phyloP scores from a whole-genome alignment of 1,140 invertebrate genomes.

The Cotesia glomerata region DNA sequence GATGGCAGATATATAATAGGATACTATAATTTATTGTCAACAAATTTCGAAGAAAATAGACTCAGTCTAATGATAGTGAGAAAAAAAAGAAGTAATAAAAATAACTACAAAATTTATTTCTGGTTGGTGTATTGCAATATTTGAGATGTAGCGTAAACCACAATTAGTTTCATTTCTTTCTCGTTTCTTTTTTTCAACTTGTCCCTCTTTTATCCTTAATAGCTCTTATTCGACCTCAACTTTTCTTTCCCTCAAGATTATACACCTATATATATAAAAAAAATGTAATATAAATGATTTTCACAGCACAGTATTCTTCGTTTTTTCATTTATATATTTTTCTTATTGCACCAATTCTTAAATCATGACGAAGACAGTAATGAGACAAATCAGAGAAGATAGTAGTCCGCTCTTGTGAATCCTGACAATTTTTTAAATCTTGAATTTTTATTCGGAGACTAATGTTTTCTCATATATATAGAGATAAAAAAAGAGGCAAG shows the following conservation, averaged over 20 bases:
- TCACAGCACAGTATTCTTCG: too few relatives aligned
- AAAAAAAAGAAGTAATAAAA: neutral
- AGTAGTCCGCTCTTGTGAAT: neutral
- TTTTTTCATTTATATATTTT: conserved; percentile 28
- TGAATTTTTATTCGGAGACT: too few relatives aligned
- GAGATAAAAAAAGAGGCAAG: neutral
- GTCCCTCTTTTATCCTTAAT: conserved; percentile 1
- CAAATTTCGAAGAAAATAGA: neutral
- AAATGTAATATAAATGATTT: conserved; percentile 17
- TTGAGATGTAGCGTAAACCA: conserved; percentile 35
- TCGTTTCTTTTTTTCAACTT: neutral
- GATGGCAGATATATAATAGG: neutral
- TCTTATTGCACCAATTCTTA: neutral
- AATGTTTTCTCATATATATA: neutral
- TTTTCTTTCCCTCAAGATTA: conserved; percentile 1
- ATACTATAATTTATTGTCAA: neutral
- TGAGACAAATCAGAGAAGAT: conserved; percentile 24
- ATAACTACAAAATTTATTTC: neutral
- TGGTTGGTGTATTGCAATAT: conserved; percentile 4
- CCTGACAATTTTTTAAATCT: conserved; percentile 30
- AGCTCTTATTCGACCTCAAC: conserved; percentile 13
- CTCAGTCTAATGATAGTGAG: too few relatives aligned
- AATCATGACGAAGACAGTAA: conserved; percentile 21
- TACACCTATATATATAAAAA: neutral
- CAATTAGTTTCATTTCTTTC: conserved; percentile 58